Percentiles rank a stretch among this genome's conserved stretches.
Conservation (phyloP, 2,797 vertebrate genomes). For the Petrocephalus sullivani region DNA sequence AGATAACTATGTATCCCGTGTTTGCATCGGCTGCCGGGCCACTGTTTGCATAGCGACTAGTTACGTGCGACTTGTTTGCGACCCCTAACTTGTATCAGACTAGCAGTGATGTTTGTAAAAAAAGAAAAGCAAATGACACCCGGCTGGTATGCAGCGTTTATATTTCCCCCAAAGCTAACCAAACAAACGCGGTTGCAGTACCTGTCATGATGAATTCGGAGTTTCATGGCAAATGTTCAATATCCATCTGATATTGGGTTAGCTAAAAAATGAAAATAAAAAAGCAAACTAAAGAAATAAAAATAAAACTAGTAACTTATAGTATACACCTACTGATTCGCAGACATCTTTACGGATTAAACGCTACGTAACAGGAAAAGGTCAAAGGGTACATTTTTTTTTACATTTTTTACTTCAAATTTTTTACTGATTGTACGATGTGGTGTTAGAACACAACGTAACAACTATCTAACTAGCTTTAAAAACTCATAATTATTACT, state of each 20-base stretch:
- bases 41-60: background rate
- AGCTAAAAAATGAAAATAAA: conserved; percentile 35
- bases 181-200: conserved; percentile 30
- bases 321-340: conserved; percentile 33
- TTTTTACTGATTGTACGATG: background rate
- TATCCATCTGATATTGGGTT: conserved; percentile 49
- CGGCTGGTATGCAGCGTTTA: background rate
- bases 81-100: background rate
- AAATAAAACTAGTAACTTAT: conserved; percentile 39
- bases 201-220: conserved; percentile 69
- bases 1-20: background rate
- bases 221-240: conserved; percentile 61
- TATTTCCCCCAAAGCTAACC: background rate
- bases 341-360: conserved; percentile 46
- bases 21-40: background rate
- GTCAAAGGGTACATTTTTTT: conserved; percentile 5
- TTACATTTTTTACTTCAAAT: background rate
- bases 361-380: conserved; percentile 30
- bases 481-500: background rate
- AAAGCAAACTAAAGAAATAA: conserved; percentile 38
- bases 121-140: background rate
- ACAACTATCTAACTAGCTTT: background rate
- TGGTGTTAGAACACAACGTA: background rate
- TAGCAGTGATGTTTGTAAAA: conserved; percentile 1
- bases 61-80: background rate